phyloP scores from a whole-genome alignment of 2,797 vertebrate genomes.

The Aquila chrysaetos region DNA sequence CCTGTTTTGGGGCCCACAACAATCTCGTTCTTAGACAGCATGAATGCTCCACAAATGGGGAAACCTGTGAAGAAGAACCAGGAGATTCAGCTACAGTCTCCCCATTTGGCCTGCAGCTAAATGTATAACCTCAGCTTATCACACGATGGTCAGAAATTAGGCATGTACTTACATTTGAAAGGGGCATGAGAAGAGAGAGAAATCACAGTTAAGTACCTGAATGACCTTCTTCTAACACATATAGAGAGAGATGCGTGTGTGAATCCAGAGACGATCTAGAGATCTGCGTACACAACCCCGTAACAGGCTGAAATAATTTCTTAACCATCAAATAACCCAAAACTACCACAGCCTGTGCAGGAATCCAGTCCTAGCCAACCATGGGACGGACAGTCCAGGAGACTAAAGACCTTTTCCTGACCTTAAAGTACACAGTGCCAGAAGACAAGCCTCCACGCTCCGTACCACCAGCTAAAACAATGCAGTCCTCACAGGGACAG shows the following conservation, averaged over 20 bases:
- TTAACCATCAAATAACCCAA: background rate
- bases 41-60: background rate
- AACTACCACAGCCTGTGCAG: background rate
- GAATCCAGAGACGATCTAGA: too few relatives aligned
- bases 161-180: background rate
- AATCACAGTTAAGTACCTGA: background rate
- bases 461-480: background rate
- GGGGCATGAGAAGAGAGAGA: background rate
- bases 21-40: accelerated
- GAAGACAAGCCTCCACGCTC: background rate
- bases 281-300: background rate
- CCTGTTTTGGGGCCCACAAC: background rate
- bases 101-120: background rate
- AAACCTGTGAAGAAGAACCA: background rate
- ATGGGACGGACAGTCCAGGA: accelerated
- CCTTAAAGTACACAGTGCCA: accelerated
- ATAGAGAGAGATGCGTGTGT: accelerated
- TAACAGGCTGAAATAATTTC: background rate
- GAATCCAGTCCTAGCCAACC: background rate
- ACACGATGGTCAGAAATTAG: accelerated
- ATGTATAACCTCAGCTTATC: too few relatives aligned
- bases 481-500: accelerated
- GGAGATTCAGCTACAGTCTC: background rate
- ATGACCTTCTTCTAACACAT: background rate
- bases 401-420: too few relatives aligned